Conservation (phyloP, 1,140 invertebrate genomes). For the Neotoxoptera formosana region DNA sequence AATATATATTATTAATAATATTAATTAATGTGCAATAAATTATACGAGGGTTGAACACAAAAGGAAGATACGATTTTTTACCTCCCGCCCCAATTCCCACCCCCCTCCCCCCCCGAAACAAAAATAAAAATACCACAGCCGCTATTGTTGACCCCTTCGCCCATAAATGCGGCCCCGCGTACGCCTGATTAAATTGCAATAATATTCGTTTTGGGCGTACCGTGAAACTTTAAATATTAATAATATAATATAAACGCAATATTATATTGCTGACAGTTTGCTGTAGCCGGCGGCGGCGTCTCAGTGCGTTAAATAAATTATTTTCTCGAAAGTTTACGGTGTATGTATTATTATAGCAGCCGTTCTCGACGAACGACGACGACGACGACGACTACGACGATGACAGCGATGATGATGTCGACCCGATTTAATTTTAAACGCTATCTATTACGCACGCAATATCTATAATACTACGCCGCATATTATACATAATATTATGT, state of each 20-base stretch:
- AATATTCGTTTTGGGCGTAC: constrained; percentile 5
- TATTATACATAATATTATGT: not conserved
- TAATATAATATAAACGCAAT: constrained; percentile 14
- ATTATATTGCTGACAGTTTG: constrained; percentile 11
- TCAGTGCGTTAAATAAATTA: not conserved
- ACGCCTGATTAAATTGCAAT: constrained; percentile 15
- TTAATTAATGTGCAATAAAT: constrained; percentile 11
- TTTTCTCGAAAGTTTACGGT: not conserved
- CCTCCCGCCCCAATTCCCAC: too few species aligned
- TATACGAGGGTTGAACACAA: not conserved
- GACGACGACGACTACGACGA: not conserved
- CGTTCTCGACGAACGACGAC: not conserved
- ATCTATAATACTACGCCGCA: not conserved
- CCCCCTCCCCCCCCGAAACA: not conserved
- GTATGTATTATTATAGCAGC: not conserved
- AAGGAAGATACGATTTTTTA: not conserved
- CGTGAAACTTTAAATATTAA: constrained; percentile 10
- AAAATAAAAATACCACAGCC: not conserved
- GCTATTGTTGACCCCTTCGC: not conserved
- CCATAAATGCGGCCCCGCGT: not conserved
- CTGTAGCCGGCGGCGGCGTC: not conserved
- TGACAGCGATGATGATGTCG: too few species aligned
- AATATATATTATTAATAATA: constrained; percentile 1
- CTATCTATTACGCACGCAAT: not conserved
- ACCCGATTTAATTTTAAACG: not conserved